Evolutionary conservation across 2,888 invertebrate species (phyloP), one percentile per base, ranked within the genome.

Genomic region (Arge pagana): DNA sequence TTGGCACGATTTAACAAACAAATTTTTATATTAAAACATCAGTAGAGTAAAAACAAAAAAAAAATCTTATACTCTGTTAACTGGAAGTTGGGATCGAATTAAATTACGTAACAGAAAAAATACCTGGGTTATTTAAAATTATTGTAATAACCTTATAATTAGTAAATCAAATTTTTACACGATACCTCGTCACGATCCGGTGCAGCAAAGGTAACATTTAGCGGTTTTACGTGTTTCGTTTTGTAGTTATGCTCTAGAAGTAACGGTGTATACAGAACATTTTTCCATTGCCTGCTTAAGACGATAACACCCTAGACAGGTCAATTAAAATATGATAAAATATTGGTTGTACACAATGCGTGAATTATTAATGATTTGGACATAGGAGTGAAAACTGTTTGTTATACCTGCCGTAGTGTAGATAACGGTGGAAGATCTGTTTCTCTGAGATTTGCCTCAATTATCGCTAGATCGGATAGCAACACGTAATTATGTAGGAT

Each of bases 241-340:
- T 92, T 91, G 71, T 93, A 90, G 74, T 91, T 93, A 72, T 93
- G 92, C 66, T 93, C 93, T 49, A 94, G 83, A 31, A 96, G 80
- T 57, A 94, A 80, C 0, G 97, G 96, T 61, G 96, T 96, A 74
- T 96, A 96, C 15, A 97, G 79, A 3, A 93, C 90, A 76, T 94
- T 96, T 79, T 96, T 96, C 97, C 96, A 97, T 73, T 97, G 96
- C 1, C 96, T 85, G 67, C 94, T 94, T 49, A 97, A 80, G 19
- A 96, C 96, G 71, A 97, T 91, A n/a, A 97, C 90, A 21, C 96
- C 96, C 89, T 91, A 71, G 48, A 73, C 66, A 63, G 43, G 52
- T 56, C n/a, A 53, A 53, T 50, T 59, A 23, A 39, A 13, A 18
- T 18, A 24, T 13, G 36, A 36, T 36, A 19, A 18, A 13, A 31